Percentiles rank a stretch among this genome's conserved stretches.
These are phyloP conservation scores for Ctenopoma kingsleyae DNA, from an alignment of 2,797 vertebrate species.

Conservation along the genomic window DNA sequence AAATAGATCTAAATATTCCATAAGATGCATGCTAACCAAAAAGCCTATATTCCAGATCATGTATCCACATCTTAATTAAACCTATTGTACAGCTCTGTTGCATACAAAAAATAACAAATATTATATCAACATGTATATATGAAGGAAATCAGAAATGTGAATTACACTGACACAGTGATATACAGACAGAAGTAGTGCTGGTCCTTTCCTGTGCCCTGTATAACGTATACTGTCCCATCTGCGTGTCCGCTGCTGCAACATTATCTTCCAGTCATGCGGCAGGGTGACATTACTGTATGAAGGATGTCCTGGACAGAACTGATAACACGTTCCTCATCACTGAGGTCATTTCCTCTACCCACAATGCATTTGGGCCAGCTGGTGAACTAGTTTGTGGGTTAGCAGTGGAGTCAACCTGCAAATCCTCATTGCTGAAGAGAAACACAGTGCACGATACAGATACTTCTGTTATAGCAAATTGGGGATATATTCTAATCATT, in stretches of 20 bases:
- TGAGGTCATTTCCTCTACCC: slow-evolving; percentile 74
- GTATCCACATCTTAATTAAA: too few relatives aligned
- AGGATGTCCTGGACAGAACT: slow-evolving; percentile 67
- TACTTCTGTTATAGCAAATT: not conserved
- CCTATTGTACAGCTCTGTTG: not conserved
- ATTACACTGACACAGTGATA: not conserved
- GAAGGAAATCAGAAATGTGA: not conserved
- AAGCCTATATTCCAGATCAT: not conserved
- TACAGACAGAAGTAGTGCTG: not conserved
- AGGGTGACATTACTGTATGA: slow-evolving; percentile 58
- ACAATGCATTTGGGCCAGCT: slow-evolving; percentile 60
- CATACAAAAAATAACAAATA: too few relatives aligned
- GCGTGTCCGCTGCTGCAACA: slow-evolving; percentile 20
- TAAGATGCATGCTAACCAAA: too few relatives aligned
- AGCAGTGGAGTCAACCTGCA: slow-evolving; percentile 25
- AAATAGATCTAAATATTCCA: not conserved
- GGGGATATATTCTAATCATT: too few relatives aligned
- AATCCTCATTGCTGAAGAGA: not conserved
- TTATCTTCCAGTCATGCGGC: slow-evolving; percentile 61
- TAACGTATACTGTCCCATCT: slow-evolving; percentile 26
- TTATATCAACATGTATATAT: not conserved
- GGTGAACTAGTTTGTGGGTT: slow-evolving; percentile 54
- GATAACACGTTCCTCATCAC: slow-evolving; percentile 67
- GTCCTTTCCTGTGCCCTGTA: slow-evolving; percentile 3
- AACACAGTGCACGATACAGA: not conserved